These are phyloP conservation scores for Microlaimidae sp. DNA, from an alignment of 2,888 invertebrate genomes.

Conservation along the genomic window DNA sequence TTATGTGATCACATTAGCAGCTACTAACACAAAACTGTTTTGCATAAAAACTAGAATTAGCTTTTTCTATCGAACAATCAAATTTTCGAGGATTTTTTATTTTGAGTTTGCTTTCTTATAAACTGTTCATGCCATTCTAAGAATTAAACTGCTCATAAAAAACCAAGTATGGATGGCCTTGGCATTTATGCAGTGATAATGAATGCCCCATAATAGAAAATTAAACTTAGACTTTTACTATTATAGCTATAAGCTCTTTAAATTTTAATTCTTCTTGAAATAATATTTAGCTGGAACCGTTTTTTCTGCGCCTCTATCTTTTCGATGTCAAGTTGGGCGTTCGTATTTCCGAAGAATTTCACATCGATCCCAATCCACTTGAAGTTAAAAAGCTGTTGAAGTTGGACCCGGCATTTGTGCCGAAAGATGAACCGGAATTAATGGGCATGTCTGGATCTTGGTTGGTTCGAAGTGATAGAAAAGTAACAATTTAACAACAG, in stretches of 20 bases:
- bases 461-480: neutral
- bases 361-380: constrained; percentile 60
- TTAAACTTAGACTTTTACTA: constrained; percentile 6
- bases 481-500: neutral
- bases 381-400: neutral
- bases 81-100: too few relatives aligned
- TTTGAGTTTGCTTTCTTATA: too few relatives aligned
- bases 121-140: too few relatives aligned
- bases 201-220: constrained; percentile 5
- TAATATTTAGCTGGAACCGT: constrained; percentile 66
- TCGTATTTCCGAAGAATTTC: constrained; percentile 81
- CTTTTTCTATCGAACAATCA: too few relatives aligned
- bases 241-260: neutral
- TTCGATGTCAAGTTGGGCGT: constrained; percentile 71
- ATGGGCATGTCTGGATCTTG: neutral
- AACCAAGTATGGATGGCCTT: too few relatives aligned
- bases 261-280: constrained; percentile 15
- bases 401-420: neutral
- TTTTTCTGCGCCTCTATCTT: constrained; percentile 67
- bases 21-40: too few relatives aligned
- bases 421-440: neutral
- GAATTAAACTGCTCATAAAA: too few relatives aligned
- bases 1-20: too few relatives aligned
- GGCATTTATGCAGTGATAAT: neutral
- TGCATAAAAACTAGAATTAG: too few relatives aligned